Percentiles rank a stretch among this genome's conserved stretches.
Conservation (phyloP, 2,113 vertebrate genomes). For the Ochotona curzoniae region DNA sequence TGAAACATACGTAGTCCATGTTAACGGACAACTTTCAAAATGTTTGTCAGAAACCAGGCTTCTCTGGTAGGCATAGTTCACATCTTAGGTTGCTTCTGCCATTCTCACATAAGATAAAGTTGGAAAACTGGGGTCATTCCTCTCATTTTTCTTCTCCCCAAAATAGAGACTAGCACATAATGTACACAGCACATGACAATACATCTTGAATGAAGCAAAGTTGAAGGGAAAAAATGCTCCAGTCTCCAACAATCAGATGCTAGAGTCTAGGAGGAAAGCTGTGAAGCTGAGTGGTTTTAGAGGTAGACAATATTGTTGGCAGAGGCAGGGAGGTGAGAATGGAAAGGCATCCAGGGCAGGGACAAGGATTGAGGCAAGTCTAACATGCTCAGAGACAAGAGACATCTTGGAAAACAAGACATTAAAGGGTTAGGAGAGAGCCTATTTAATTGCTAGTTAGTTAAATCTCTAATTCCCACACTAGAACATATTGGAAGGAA, state of each 20-base stretch:
- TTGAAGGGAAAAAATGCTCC: slow-evolving; percentile 25
- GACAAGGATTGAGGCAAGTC: neutral
- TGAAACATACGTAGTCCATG: slow-evolving; percentile 28
- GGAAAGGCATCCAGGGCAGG: neutral
- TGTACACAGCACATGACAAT: neutral
- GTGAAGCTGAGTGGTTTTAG: neutral
- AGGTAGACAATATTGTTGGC: neutral
- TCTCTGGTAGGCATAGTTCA: neutral
- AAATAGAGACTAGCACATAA: neutral
- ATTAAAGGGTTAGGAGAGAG: neutral
- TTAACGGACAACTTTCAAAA: neutral
- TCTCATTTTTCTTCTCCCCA: neutral
- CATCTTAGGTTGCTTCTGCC: neutral
- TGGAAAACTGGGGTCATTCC: neutral
- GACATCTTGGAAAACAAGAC: slow-evolving; percentile 7
- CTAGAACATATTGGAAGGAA: slow-evolving; percentile 6
- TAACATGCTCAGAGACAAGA: neutral
- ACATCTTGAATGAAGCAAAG: slow-evolving; percentile 26
- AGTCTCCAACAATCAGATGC: neutral
- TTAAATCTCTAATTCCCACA: slow-evolving; percentile 43
- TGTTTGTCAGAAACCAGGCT: neutral
- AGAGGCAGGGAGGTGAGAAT: slow-evolving; percentile 2
- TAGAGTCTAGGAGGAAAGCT: neutral
- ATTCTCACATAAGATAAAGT: neutral
- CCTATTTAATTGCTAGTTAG: neutral